Base-by-base conservation (phyloP, 2,888 invertebrate genomes). In the Drosophila affinis region DNA sequence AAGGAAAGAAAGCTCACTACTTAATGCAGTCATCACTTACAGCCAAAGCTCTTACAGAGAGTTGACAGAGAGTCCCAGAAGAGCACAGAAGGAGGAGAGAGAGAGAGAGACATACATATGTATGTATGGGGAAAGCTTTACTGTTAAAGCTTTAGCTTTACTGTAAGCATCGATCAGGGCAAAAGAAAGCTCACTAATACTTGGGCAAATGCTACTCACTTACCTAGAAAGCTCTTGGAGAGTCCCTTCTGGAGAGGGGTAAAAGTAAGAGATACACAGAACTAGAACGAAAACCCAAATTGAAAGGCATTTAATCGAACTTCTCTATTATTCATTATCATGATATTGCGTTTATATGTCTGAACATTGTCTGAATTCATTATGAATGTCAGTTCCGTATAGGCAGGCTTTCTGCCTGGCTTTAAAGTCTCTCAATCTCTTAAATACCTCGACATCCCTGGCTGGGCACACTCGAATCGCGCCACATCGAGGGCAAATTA, bases 401-500 rank as follows among this genome's bases (percentile, higher is more conserved):
- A 18, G n/a, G 14, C 32, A 18, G n/a, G 14, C 32, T 6, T 9
- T 21, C 6, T 2, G 17, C 9, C 12, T 34, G 24, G 3, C n/a
- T 34, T 68, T 67, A 67, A 67, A 67, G 21, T 0, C 21, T 68
- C 44, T 56, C 68, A 67, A 67, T 55, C 32, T 10, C 24, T 63
- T 39, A 12, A 29, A 56, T 44, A 45, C 2, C 4, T 18, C 56
- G 9, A 45, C 54, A 54, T 52, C 61, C 54, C 3, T 10, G 39
- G 39, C 27, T 9, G 12, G 47, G 53, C 55, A 47, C 72, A 71
- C 55, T 56, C 46, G 52, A 63, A 56, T 69, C 52, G 21, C 69
- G 14, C 34, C 46, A 54, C 57, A 51, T 51, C 46, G 59, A 54
- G 62, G 61, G 58, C 74, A 76, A 81, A 81, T 84, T 72, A 78